Evolutionary conservation across 2,113 vertebrate species (phyloP), one percentile per base, ranked within the genome.

Genomic region (Sorex fumeus): DNA sequence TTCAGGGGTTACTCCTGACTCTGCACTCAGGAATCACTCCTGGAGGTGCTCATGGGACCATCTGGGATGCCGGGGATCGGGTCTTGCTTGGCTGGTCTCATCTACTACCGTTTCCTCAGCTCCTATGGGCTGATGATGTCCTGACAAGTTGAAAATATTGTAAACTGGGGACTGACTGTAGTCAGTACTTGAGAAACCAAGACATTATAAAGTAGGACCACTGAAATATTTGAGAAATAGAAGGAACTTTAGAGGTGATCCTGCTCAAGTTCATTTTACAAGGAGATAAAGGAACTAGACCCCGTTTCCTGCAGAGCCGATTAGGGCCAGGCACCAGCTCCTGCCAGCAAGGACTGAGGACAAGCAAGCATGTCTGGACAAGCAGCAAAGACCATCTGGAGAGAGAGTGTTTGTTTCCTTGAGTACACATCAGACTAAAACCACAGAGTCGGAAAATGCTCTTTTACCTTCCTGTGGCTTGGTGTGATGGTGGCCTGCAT

Each of bases 281-380:
- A n/a, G 87, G 70, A 90, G 21, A 30, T 78, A 76, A 83, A 91
- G 60, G 32, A 34, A 66, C 12, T 50, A 9, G 2, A 74, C 40
- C 76, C 47, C n/a, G 32, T 23, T 87, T 87, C 50, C 27, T 32
- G 71, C 27, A 34, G 6, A 57, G 34, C 91, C 89, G 84, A 36
- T 45, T 87, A 69, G 27, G 47, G n/a, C 93, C 74, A 95, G 90
- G 84, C 43, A 87, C 27, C 34, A 85, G 85, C 43, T 60, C 64
- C 40, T 34, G 82, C 60, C 40, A 94, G 40, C 70, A 86, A 78
- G 3, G 10, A 34, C 71, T 76, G 76, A 83, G 70, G 74, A 62
- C 28, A 88, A 70, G 30, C 82, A 72, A 25, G 43, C 43, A 67
- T 21, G 88, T 85, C 32, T 71, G 88, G 78, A 28, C 79, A 90